Evolutionary conservation across 1,140 invertebrate species (phyloP).

Genomic region (Cecropterus lyciades): DNA sequence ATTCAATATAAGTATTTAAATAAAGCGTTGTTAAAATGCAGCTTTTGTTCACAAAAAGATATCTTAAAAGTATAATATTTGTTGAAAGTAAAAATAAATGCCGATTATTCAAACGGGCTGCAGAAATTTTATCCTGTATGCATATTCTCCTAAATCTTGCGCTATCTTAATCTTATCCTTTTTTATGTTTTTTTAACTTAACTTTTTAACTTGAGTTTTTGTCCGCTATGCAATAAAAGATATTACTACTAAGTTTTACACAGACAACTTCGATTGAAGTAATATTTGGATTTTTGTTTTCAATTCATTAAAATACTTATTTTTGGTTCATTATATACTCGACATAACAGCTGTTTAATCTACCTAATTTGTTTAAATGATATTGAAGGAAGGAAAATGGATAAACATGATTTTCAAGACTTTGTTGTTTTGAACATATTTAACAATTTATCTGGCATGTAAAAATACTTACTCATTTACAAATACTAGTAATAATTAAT

Average conservation of each 20-base stretch:
- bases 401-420: no score
- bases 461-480: no score
- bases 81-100: constrained; percentile 57
- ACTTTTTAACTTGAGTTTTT: no score
- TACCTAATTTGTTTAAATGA: no score
- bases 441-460: no score
- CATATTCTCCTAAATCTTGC: not conserved
- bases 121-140: constrained; percentile 8
- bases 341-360: no score
- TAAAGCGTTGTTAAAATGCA: constrained; percentile 30
- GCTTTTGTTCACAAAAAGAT: constrained; percentile 34
- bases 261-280: constrained; percentile 4
- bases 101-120: constrained; percentile 51
- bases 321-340: no score
- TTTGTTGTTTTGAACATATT: no score
- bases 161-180: constrained; percentile 25
- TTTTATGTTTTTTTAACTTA: constrained; percentile 25
- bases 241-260: constrained; percentile 24
- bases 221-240: constrained; percentile 29
- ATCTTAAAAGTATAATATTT: constrained; percentile 29
- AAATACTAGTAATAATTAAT: no score
- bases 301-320: no score
- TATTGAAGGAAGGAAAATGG: no score
- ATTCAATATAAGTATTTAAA: constrained; percentile 7
- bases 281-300: constrained; percentile 21